Evolutionary conservation across 2,797 vertebrate genomes (phyloP).

Genomic region (Lacerta bilineata): DNA sequence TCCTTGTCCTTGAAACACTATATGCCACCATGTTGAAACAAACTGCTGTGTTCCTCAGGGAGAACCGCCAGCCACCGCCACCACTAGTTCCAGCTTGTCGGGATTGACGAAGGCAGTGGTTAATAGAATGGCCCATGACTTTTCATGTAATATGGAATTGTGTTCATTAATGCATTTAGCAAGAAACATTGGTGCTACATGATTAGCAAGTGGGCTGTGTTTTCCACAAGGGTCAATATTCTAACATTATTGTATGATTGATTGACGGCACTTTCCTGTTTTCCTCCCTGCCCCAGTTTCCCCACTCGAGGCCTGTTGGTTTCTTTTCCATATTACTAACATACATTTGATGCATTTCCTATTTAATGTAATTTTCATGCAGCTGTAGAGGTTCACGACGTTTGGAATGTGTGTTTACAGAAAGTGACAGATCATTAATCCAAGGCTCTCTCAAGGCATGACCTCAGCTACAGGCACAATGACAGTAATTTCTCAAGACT

Average conservation of each 20-base stretch:
- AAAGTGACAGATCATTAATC: constrained; percentile 72
- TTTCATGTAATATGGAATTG: neutral
- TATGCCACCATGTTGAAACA: too few relatives aligned
- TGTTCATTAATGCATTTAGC: neutral
- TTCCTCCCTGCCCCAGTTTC: neutral
- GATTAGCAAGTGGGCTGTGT: neutral
- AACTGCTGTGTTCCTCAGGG: too few relatives aligned
- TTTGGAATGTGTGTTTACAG: constrained; percentile 70
- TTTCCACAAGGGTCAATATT: neutral
- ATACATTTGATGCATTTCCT: constrained; percentile 41
- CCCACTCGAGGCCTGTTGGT: constrained; percentile 18
- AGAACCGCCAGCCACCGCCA: neutral
- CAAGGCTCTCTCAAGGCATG: constrained; percentile 46
- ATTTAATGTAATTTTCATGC: constrained; percentile 62
- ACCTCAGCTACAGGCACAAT: constrained; percentile 52
- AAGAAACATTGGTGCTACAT: neutral
- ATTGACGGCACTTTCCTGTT: neutral
- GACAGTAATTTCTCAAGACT: constrained; percentile 68
- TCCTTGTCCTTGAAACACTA: too few relatives aligned
- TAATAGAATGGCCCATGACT: neutral
- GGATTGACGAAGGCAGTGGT: neutral
- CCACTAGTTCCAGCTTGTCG: neutral
- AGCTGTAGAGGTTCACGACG: neutral
- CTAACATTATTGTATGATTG: neutral
- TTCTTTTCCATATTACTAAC: constrained; percentile 48